Percentiles rank a stretch among this genome's conserved stretches.
Conservation (phyloP, 2,888 invertebrate species). For the Apotomis capreana region DNA sequence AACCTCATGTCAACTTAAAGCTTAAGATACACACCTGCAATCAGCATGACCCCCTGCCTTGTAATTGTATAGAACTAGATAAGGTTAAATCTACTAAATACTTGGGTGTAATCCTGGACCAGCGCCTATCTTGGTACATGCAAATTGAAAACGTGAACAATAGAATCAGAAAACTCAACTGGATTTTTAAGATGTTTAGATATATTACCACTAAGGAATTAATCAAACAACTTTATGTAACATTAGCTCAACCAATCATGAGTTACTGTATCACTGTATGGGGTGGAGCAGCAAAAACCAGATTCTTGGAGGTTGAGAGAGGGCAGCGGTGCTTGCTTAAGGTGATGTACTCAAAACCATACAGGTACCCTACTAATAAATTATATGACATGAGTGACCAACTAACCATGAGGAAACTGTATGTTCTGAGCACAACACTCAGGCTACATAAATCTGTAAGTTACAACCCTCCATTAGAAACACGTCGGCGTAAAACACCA, state of each 20-base stretch:
- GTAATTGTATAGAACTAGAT: no score
- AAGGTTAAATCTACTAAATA: no score
- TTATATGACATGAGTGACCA: slow-evolving; percentile 7
- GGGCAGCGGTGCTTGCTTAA: background rate
- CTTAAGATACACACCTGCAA: no score
- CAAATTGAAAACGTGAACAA: no score
- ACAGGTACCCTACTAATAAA: background rate
- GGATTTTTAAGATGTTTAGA: no score
- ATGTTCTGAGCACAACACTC: slow-evolving; percentile 4
- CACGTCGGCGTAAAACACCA: no score
- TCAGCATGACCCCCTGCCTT: no score
- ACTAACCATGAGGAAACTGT: slow-evolving; percentile 19
- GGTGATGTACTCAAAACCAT: slow-evolving; percentile 1
- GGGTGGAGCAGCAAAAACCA: background rate
- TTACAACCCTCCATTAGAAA: background rate
- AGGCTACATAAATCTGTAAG: slow-evolving; percentile 3
- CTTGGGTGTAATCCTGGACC: no score
- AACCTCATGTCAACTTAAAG: no score
- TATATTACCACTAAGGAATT: background rate
- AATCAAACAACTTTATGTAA: background rate
- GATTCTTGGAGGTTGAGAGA: background rate
- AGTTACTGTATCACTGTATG: slow-evolving; percentile 1
- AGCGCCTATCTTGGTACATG: no score
- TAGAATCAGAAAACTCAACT: no score
- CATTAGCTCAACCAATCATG: background rate